Conservation (phyloP, 2,888 invertebrate species). For the Eristalis pertinax region DNA sequence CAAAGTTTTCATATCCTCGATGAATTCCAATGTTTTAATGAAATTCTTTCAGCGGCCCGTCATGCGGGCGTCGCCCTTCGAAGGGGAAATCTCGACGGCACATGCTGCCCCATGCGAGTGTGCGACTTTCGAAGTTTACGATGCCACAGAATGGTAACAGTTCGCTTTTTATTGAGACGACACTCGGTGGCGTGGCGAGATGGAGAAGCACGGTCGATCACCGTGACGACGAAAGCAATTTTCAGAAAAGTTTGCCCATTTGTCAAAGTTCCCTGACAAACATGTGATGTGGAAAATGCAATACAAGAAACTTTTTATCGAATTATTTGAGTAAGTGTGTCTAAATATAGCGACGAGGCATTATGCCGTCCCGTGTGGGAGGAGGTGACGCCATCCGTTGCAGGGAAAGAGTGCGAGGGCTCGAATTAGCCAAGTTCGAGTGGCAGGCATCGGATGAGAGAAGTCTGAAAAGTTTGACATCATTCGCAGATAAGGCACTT, state of each 20-base stretch:
- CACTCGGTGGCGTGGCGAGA: not conserved
- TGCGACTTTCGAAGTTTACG: not conserved
- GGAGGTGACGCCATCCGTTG: not conserved
- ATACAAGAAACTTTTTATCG: not conserved
- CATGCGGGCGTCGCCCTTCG: not conserved
- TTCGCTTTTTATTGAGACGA: not conserved
- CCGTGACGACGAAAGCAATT: not conserved
- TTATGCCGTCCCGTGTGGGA: not conserved
- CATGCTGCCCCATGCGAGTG: not conserved
- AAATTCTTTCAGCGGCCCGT: not conserved
- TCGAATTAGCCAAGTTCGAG: not conserved
- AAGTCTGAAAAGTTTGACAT: not conserved
- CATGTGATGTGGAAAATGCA: slow-evolving; percentile 2
- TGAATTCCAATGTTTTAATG: slow-evolving; percentile 14
- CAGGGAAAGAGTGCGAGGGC: not conserved
- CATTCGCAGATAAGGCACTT: not conserved
- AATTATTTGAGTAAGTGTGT: not conserved
- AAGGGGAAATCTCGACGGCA: not conserved
- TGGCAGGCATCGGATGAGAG: not conserved
- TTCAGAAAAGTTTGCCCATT: not conserved
- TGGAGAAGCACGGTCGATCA: not conserved
- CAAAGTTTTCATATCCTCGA: not conserved
- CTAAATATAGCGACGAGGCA: not conserved
- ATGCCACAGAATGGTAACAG: not conserved
- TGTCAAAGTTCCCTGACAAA: not conserved